A percentile compares a stretch with the other conserved stretches of the same genome.
phyloP scores from a whole-genome alignment of 2,797 vertebrate species.

The Sebastes flavidus region DNA sequence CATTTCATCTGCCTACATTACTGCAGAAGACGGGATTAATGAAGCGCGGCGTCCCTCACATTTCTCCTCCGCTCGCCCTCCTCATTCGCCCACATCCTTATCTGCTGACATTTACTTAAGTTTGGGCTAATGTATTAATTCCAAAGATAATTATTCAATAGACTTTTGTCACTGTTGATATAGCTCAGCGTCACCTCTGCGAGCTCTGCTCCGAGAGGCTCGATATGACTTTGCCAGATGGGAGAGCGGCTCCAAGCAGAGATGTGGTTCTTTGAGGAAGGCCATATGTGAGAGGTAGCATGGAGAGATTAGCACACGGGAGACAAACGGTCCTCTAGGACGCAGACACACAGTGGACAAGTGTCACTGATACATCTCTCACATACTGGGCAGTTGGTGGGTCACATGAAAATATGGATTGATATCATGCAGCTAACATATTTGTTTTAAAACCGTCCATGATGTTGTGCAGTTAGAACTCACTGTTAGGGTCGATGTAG shows the following conservation, averaged over 20 bases:
- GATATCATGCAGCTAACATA: neutral
- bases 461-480: neutral
- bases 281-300: constrained; percentile 78
- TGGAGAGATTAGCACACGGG: constrained; percentile 46
- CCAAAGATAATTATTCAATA: constrained; percentile 97
- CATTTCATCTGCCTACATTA: constrained; percentile 96
- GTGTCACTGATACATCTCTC: neutral
- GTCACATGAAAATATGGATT: constrained; percentile 13
- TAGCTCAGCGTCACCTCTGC: constrained; percentile 89
- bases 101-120: constrained; percentile 95
- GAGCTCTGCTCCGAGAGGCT: constrained; percentile 82
- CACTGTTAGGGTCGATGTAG: neutral
- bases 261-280: constrained; percentile 86
- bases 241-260: constrained; percentile 83
- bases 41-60: constrained; percentile 90
- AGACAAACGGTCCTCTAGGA: constrained; percentile 40
- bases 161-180: constrained; percentile 98
- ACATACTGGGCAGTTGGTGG: neutral
- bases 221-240: constrained; percentile 86
- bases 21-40: constrained; percentile 93
- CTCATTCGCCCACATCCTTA: constrained; percentile 89
- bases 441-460: neutral
- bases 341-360: neutral
- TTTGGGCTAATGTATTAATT: constrained; percentile 97
- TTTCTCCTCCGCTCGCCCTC: constrained; percentile 83